Evolutionary conservation across 2,888 invertebrate species (phyloP), one percentile per base, ranked within the genome.

Genomic region (Drosophila anceps): DNA sequence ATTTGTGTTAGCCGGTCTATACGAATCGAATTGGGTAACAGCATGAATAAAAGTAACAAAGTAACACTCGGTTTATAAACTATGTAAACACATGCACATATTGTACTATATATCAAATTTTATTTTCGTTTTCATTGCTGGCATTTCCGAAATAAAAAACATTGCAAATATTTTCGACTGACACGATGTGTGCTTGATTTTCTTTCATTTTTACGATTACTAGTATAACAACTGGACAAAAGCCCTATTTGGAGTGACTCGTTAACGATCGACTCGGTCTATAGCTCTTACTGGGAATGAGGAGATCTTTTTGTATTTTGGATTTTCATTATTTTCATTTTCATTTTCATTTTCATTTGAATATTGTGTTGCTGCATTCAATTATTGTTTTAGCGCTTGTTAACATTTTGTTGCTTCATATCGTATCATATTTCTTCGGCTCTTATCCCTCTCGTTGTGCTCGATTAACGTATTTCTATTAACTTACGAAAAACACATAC

Each of bases 381-480:
- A 48, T 69, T 69, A 65, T 62, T 78, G 53, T 68, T 60, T 73
- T 48, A 60, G 64, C 58, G 61, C 43, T 46, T 79, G 79, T 74
- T 63, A 66, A 74, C 62, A 79, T 69, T 50, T 46, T 69, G 61
- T 76, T 73, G 37, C 51, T 24, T 68, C 27, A 50, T 58, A 61
- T 68, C 27, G 46, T 58, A 61, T 67, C 48, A 72, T 44, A 79
- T 54, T 43, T 58, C 24, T 44, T 9, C 65, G 55, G 61, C 46
- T 60, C 39, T 50, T 64, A 41, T 37, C 24, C 24, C 29, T 54
- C 65, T 79, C 76, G 79, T 77, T 77, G 76, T 77, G 79, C 75
- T 79, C 70, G 66, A 67, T 58, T 74, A 79, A 75, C 55, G 69
- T 53, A 46, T 24, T 48, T 35, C 8, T 51, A 41, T 29, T 44